Evolutionary conservation across 2,888 invertebrate species (phyloP).

Genomic region (Tetramorium bicarinatum): DNA sequence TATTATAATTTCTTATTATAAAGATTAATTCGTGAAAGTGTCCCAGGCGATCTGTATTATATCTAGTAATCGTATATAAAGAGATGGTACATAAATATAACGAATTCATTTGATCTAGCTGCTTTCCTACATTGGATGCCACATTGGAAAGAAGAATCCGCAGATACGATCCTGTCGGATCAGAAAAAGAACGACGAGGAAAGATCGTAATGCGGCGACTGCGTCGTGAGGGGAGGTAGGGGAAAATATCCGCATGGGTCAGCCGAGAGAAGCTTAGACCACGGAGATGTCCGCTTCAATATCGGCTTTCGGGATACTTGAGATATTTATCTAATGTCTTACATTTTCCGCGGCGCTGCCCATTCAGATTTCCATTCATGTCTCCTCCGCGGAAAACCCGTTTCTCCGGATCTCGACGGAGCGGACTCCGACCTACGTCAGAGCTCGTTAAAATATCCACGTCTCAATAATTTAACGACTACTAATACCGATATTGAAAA

Average conservation of each 20-base stretch:
- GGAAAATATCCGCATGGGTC: conserved; percentile 86
- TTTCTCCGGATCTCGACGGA: conserved; percentile 36
- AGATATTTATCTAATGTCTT: conserved; percentile 85
- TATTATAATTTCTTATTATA: not conserved
- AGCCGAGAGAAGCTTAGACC: conserved; percentile 85
- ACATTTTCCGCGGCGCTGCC: conserved; percentile 83
- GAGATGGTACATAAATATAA: conserved; percentile 13
- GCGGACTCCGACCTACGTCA: not conserved
- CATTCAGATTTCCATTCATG: conserved; percentile 79
- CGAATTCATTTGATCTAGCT: conserved; percentile 51
- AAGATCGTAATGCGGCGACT: conserved; percentile 68
- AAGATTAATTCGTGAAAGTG: not conserved
- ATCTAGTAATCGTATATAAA: not conserved
- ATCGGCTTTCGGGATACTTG: conserved; percentile 85
- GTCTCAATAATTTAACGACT: not conserved
- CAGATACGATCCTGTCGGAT: conserved; percentile 65
- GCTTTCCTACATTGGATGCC: conserved; percentile 51
- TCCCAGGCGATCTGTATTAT: not conserved
- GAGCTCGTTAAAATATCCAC: conserved; percentile 38
- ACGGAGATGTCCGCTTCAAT: conserved; percentile 82
- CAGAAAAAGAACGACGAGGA: conserved; percentile 60
- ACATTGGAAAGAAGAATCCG: conserved; percentile 31
- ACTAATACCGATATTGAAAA: conserved; percentile 11
- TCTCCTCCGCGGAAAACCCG: conserved; percentile 35
- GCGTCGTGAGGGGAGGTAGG: conserved; percentile 69